phyloP scores from a whole-genome alignment of 1,140 invertebrate genomes.

The Zeugodacus cucurbitae region DNA sequence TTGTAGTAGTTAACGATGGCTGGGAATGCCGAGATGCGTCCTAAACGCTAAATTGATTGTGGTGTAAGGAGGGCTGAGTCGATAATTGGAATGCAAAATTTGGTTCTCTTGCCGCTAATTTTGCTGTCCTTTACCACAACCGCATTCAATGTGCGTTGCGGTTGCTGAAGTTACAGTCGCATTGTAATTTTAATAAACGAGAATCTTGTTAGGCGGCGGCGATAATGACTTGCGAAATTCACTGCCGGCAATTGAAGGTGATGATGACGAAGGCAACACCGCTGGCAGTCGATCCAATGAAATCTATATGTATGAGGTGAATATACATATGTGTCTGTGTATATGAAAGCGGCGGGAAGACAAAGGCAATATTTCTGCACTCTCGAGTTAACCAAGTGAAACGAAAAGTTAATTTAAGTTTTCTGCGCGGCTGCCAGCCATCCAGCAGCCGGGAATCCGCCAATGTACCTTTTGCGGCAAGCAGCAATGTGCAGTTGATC shows the following conservation, averaged over 20 bases:
- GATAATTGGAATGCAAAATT: constrained; percentile 20
- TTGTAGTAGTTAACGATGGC: neutral
- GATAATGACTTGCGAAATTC: constrained; percentile 2
- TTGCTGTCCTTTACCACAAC: neutral
- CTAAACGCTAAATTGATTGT: neutral
- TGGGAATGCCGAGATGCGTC: neutral
- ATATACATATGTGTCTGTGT: neutral
- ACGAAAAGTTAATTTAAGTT: constrained; percentile 40
- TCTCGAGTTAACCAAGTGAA: constrained; percentile 21
- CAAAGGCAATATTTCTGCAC: neutral
- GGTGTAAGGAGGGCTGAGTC: neutral
- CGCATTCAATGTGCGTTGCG: neutral
- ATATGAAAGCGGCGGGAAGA: neutral
- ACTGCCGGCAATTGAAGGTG: neutral
- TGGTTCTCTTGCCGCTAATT: neutral
- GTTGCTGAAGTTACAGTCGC: neutral
- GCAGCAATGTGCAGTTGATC: neutral
- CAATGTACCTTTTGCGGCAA: neutral
- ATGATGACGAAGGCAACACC: neutral
- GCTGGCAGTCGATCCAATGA: neutral
- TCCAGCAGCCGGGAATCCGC: neutral
- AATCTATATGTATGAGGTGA: neutral
- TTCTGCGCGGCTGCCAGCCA: neutral
- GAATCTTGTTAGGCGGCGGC: constrained; percentile 16
- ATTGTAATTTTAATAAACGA: constrained; percentile 21